These are phyloP conservation scores for Penaeus indicus DNA, from an alignment of 1,140 invertebrate species.

Conservation along the genomic window DNA sequence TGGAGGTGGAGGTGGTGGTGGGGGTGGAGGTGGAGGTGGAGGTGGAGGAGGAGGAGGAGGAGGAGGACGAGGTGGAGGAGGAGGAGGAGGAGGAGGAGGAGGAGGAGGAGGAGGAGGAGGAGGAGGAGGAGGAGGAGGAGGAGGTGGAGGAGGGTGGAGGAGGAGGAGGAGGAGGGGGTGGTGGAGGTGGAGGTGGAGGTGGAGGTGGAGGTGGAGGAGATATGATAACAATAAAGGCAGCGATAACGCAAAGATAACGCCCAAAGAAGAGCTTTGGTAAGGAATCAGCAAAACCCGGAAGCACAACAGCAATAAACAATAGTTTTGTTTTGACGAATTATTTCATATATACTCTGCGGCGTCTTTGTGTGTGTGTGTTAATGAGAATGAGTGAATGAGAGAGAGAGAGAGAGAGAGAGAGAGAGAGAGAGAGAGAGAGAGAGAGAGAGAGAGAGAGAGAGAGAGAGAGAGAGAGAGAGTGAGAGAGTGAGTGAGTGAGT, in stretches of 20 bases:
- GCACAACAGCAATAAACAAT: no score
- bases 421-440: neutral
- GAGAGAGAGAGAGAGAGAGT: neutral
- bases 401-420: conserved; percentile 5
- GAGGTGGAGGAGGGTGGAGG: neutral
- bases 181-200: neutral
- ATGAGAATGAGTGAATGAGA: neutral
- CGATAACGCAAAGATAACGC: no score
- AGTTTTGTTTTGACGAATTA: no score
- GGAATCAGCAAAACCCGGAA: no score
- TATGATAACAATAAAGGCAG: no score
- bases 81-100: neutral
- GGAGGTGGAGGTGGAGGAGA: no score
- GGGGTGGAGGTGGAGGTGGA: no score
- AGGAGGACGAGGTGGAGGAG: neutral
- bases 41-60: neutral
- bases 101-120: neutral
- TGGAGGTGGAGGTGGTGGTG: no score
- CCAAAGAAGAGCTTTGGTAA: no score
- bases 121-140: neutral
- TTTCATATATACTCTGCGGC: neutral
- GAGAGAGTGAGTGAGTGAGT: neutral
- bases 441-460: neutral
- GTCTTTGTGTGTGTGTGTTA: neutral
- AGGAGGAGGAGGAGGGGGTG: neutral